Conservation (phyloP, 2,797 vertebrate species). For the Coranthus polyacanthus region DNA sequence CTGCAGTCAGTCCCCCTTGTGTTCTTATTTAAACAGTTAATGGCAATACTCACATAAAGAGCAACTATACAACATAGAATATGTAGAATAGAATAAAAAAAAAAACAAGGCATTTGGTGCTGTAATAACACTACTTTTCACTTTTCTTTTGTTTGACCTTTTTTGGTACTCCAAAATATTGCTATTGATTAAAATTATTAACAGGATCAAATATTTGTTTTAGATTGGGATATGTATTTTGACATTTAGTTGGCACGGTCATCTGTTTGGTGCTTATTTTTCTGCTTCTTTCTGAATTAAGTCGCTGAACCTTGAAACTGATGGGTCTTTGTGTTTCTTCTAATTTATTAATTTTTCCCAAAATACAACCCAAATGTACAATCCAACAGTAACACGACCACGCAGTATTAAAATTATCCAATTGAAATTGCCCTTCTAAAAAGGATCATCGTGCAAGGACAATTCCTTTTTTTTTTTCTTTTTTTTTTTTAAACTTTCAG, state of each 20-base stretch:
- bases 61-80: slow-evolving; percentile 32
- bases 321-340: slow-evolving; percentile 56
- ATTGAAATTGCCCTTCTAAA: slow-evolving; percentile 27
- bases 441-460: slow-evolving; percentile 26
- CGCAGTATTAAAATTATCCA: slow-evolving; percentile 33
- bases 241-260: slow-evolving; percentile 34
- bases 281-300: slow-evolving; percentile 54
- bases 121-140: slow-evolving; percentile 32
- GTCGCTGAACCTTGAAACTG: slow-evolving; percentile 49
- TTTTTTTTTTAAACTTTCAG: slow-evolving; percentile 18
- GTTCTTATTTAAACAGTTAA: slow-evolving; percentile 54
- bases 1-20: slow-evolving; percentile 73
- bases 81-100: slow-evolving; percentile 29
- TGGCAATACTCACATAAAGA: slow-evolving; percentile 47
- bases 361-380: slow-evolving; percentile 17
- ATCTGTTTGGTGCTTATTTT: slow-evolving; percentile 50
- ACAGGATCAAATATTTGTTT: slow-evolving; percentile 37
- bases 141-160: slow-evolving; percentile 31
- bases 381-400: slow-evolving; percentile 25
- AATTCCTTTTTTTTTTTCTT: too few relatives aligned
- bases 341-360: slow-evolving; percentile 65
- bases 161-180: slow-evolving; percentile 42
- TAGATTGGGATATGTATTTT: slow-evolving; percentile 49
- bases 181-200: slow-evolving; percentile 29
- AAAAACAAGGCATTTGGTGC: slow-evolving; percentile 49